Base-by-base conservation (phyloP, 2,797 vertebrate species). In the Neosilurus mollespiculum region DNA sequence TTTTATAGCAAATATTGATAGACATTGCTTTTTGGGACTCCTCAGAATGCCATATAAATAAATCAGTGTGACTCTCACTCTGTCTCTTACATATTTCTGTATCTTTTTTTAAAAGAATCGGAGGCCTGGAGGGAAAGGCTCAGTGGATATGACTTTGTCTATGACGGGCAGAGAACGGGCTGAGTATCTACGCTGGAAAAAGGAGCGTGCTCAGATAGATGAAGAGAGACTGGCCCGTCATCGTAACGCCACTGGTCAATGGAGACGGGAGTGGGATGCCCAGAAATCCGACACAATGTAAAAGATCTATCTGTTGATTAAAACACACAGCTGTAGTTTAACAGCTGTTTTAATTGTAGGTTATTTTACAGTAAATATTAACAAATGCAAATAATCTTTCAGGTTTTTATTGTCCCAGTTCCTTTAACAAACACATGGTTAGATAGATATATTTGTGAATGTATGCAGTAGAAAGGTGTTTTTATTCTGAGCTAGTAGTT, bases 91-190 rank as follows among this genome's bases (percentile, higher is more conserved):
- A 22, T 64, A 5, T 22, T 9, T 65, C 62, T 81, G 12, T 59
- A 3, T 80, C 12, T 59, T 43, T 43, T n/a, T 59, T 16, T 51
- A 10, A 26, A 62, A 95, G 93, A 94, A 91, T 85, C 89, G 92
- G 37, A 92, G 95, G 87, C 86, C 94, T 7, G 75, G 84, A 1
- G 88, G 91, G 0, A 94, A 90, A 88, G 87, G 91, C 34, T 86
- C 92, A 0, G 15, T 94, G 64, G 97, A 98, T 91, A 97, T 98
- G 96, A 98, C 97, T 0, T 92, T 98, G 86, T 97, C 96, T 4
- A 98, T 98, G 97, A 98, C 97, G 0, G 97, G 97, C 26, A 94
- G 97, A 11, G 97, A 98, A 84, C 92, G 97, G 9, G 95, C 96
- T 0, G 97, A 98, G 84, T 98, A 98, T 82, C 88, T 97, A 56